phyloP scores from a whole-genome alignment of 2,888 invertebrate genomes.

The Junonia oenone region DNA sequence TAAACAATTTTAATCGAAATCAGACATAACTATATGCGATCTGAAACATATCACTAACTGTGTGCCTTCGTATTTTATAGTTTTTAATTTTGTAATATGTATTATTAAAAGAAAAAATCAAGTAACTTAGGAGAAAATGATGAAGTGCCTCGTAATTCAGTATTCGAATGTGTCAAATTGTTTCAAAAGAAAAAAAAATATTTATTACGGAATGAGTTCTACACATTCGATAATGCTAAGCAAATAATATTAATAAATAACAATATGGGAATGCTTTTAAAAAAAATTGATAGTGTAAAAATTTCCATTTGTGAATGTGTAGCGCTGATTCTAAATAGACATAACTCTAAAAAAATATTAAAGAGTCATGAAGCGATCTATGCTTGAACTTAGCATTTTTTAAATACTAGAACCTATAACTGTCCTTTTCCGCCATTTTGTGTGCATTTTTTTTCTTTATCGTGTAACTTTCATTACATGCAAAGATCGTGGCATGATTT shows the following conservation, averaged over 20 bases:
- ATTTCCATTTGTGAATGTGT: not conserved
- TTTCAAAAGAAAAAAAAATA: not conserved
- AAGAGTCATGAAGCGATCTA: not conserved
- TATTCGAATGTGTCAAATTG: conserved; percentile 10
- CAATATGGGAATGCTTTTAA: no score
- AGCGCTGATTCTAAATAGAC: not conserved
- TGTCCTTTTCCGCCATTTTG: not conserved
- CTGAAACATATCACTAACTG: conserved; percentile 23
- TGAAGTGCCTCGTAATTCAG: not conserved
- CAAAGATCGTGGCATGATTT: not conserved
- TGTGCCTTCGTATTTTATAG: conserved; percentile 11
- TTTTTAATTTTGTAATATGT: not conserved
- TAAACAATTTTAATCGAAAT: conserved; percentile 14
- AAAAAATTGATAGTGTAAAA: not conserved
- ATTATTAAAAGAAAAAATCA: not conserved
- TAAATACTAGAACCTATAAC: not conserved
- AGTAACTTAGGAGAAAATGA: not conserved
- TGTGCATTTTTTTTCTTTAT: not conserved
- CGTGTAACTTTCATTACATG: not conserved
- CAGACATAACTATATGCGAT: conserved; percentile 53
- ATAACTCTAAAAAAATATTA: not conserved
- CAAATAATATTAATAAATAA: no score
- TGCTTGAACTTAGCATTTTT: not conserved
- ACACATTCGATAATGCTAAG: not conserved
- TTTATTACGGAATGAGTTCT: not conserved